Conservation (phyloP, 2,113 vertebrate species). For the Vanacampus margaritifer region DNA sequence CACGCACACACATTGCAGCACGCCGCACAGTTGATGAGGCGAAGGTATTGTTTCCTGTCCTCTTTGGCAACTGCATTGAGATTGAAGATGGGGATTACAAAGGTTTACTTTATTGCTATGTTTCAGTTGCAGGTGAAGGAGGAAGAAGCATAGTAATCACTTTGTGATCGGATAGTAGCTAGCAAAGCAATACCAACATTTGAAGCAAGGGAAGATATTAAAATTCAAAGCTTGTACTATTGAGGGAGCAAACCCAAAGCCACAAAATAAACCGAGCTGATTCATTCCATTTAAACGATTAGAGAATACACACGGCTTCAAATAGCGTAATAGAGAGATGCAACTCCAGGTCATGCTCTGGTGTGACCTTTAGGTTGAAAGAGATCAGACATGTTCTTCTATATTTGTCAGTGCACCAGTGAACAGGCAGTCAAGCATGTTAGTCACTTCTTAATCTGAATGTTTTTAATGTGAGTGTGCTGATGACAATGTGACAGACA, state of each 20-base stretch:
- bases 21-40: slow-evolving; percentile 16
- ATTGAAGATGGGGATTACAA: slow-evolving; percentile 5
- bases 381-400: not conserved
- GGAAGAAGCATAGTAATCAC: not conserved
- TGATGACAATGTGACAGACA: no score
- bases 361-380: not conserved
- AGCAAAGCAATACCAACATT: not conserved
- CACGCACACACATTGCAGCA: not conserved
- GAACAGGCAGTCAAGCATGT: not conserved
- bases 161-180: not conserved
- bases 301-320: not conserved
- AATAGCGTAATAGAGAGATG: not conserved
- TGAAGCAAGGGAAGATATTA: not conserved
- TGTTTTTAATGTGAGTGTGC: no score
- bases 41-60: slow-evolving; percentile 22
- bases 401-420: not conserved
- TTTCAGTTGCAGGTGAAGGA: not conserved
- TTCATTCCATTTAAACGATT: not conserved
- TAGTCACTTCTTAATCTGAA: not conserved
- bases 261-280: not conserved
- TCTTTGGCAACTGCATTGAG: slow-evolving; percentile 18
- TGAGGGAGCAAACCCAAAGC: not conserved
- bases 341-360: not conserved
- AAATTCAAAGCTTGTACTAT: not conserved
- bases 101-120: slow-evolving; percentile 18